Base-by-base conservation (phyloP, 2,888 invertebrate species). In the Apotomis capreana region DNA sequence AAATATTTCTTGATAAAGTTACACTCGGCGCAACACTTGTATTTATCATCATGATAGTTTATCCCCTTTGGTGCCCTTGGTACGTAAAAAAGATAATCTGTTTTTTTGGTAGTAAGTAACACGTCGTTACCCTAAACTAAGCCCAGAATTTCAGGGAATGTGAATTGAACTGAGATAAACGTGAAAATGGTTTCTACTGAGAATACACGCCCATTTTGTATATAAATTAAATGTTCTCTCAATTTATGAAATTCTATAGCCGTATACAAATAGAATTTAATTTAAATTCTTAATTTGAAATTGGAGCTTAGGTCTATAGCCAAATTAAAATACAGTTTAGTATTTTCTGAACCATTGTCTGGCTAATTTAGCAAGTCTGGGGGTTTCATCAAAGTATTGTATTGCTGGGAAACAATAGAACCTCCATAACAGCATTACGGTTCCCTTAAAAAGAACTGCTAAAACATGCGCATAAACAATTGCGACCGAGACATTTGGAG, bases 321-420 rank as follows among this genome's bases (percentile, higher is more conserved):
- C 49, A 49, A 49, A 3, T 49, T 10, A 10, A 49, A 54, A 13
- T 54, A 37, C 13, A 8, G 52, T 52, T 36, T 52, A 9, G 63
- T 63, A 63, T 40, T 13, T 52, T 52, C 13, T 37, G 36, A 12
- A 62, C 51, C 63, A 63, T 63, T 63, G 63, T 52, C 10, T 40
- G 40, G 36, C n/a, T 26, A 36, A 67, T 44, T 46, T 55, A 64
- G 54, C 3, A 44, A 15, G 51, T 37, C 12, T 61, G 26, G n/a
- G 15, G 51, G n/a, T 36, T 55, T 40, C 49, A 61, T 60, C 60
- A 71, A 67, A 60, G 10, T 60, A 51, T 52, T 60, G 5, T 54
- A 26, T 40, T 4, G 9, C n/a, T 13, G n/a, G 44, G 55, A 62
- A 44, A 68, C 67, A 71, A 68, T 58, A 15, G 62, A n/a, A 40